Percentiles rank a stretch among this genome's conserved stretches.
Conservation (phyloP, 2,888 invertebrate genomes). For the Pomacea canaliculata region DNA sequence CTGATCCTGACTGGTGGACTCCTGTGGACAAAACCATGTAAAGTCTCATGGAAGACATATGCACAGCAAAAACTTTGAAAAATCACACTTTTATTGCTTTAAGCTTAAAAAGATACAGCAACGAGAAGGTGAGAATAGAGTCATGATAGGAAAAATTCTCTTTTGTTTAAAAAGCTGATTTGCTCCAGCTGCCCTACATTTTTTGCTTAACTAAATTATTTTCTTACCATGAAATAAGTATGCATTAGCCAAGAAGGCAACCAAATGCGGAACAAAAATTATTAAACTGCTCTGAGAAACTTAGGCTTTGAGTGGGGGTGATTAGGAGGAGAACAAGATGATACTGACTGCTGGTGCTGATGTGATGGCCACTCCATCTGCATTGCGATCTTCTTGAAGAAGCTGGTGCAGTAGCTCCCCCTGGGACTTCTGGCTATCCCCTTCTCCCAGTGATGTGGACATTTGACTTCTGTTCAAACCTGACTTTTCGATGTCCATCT, state of each 20-base stretch:
- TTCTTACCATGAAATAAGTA: too few relatives aligned
- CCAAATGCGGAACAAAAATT: too few relatives aligned
- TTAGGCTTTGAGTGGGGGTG: too few relatives aligned
- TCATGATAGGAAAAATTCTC: too few relatives aligned
- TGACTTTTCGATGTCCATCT: constrained; percentile 3
- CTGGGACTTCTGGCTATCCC: constrained; percentile 52
- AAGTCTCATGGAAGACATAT: not conserved
- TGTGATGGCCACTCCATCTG: constrained; percentile 32
- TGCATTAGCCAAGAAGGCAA: too few relatives aligned
- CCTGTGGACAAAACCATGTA: constrained; percentile 38
- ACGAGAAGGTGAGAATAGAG: not conserved
- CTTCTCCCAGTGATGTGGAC: not conserved
- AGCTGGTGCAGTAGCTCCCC: constrained; percentile 77
- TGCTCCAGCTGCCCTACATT: too few relatives aligned
- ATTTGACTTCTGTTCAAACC: not conserved
- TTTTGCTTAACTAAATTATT: too few relatives aligned
- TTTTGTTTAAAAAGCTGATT: too few relatives aligned
- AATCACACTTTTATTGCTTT: not conserved
- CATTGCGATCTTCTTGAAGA: constrained; percentile 64
- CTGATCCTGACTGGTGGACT: constrained; percentile 59
- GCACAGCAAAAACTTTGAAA: not conserved
- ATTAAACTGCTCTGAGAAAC: too few relatives aligned
- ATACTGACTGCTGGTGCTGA: constrained; percentile 60
- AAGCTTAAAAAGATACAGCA: not conserved
- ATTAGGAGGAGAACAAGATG: too few relatives aligned